Conservation (phyloP, 2,113 vertebrate genomes). For the Hippocampus guttulatus region DNA sequence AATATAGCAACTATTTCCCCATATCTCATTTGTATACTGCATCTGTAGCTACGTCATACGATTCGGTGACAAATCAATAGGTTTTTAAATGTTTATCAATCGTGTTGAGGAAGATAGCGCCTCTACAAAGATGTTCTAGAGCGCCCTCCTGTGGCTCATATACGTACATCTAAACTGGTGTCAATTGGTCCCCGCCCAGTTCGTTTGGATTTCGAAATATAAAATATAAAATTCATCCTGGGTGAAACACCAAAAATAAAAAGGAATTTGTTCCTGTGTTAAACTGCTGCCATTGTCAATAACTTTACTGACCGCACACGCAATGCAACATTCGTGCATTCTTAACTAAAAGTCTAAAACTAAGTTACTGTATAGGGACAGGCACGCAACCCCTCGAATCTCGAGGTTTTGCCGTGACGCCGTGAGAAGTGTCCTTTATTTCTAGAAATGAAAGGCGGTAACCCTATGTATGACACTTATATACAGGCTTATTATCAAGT, state of each 20-base stretch:
- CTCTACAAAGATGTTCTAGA: background rate
- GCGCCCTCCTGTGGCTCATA: slow-evolving; percentile 40
- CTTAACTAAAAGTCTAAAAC: background rate
- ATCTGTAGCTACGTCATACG: no score
- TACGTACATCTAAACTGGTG: background rate
- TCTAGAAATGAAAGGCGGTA: no score
- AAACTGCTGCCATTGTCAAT: background rate
- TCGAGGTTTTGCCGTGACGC: no score
- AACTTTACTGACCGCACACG: background rate
- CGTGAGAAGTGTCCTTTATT: no score
- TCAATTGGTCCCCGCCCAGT: background rate
- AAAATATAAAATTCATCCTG: background rate
- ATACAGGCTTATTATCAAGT: no score
- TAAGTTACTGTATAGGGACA: no score
- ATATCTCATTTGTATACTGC: background rate
- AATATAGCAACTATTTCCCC: background rate
- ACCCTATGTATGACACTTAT: no score
- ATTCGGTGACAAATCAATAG: no score
- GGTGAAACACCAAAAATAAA: background rate
- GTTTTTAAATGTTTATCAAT: no score
- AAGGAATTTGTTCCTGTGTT: background rate
- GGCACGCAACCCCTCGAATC: no score
- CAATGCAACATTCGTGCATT: background rate
- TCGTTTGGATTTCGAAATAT: background rate
- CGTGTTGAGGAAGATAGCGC: no score